Base-by-base conservation (phyloP, 1,140 invertebrate genomes). In the Octopus bimaculoides region DNA sequence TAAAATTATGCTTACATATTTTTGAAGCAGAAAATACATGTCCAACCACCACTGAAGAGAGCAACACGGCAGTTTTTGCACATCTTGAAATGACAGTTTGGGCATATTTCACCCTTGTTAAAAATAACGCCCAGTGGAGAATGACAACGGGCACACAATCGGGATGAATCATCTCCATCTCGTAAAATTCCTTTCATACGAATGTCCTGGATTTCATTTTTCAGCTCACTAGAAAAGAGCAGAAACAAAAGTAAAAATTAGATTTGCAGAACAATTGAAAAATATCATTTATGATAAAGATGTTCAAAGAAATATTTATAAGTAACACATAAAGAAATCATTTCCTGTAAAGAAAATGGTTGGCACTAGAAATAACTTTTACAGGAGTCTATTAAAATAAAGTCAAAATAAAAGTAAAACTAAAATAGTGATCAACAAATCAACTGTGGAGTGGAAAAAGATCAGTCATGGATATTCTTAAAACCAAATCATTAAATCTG, bases 61-160 rank as follows among this genome's bases (percentile, higher is more conserved):
- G 61, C 80, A 54, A 84, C 83, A 52, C 82, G 81, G 78, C 86
- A 87, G 55, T 78, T 79, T 52, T 82, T 82, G 61, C 86, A 87
- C 14, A 87, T 83, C 52, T 82, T 76, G 61, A 84, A 86, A 17
- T 79, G 78, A 79, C 86, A 87, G 52, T 82, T 82, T 3, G 81
- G 82, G 80, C 86, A 87, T 17, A 84, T 55, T 5, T 87, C 86
- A 52, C 86, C 86, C 20, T 81, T 85, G 81, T 87, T 86, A 71
- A 83, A 84, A 66, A 87, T 78, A 56, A 83, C 80, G 5, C 86
- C 86, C 4, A 87, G 83, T 9, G 81, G 78, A 41, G 74, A 56
- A 61, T 83, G 81, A 81, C 86, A 87, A 12, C 86, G 82, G 3
- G 82, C 84, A 79, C 86, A 87, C 8, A 87, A 83, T 74, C 85